Percentiles rank a stretch among this genome's conserved stretches.
Conservation (phyloP, 2,888 invertebrate species). For the Chironomus riparius region DNA sequence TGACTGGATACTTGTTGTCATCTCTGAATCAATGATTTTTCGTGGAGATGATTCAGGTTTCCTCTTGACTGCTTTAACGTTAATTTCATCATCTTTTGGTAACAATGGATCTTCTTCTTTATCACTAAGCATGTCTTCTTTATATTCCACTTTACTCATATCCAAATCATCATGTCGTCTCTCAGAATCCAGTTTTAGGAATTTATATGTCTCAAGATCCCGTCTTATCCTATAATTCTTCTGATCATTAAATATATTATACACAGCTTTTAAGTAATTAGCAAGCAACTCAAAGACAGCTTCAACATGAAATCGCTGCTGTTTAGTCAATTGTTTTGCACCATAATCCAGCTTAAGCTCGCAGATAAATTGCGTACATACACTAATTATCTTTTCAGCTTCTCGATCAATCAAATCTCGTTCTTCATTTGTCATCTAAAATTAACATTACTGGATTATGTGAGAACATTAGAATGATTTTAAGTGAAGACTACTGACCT, state of each 20-base stretch:
- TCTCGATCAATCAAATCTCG: slow-evolving; percentile 79
- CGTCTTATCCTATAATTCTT: slow-evolving; percentile 79
- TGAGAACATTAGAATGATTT: not conserved
- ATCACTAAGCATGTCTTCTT: slow-evolving; percentile 19
- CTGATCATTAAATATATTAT: slow-evolving; percentile 79
- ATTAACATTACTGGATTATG: not conserved
- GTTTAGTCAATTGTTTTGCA: slow-evolving; percentile 47
- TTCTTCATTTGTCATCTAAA: slow-evolving; percentile 68
- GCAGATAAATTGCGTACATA: slow-evolving; percentile 66
- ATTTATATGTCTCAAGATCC: slow-evolving; percentile 70
- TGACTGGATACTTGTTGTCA: slow-evolving; percentile 35
- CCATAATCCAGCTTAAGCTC: slow-evolving; percentile 62
- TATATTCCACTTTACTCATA: slow-evolving; percentile 8
- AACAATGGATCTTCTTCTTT: slow-evolving; percentile 27
- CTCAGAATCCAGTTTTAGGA: slow-evolving; percentile 57
- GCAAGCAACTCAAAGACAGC: slow-evolving; percentile 67
- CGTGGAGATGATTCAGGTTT: slow-evolving; percentile 31
- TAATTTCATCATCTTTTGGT: slow-evolving; percentile 28
- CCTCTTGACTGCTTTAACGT: not conserved
- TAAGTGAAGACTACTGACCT: not conserved
- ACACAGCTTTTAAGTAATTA: slow-evolving; percentile 72
- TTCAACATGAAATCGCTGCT: slow-evolving; percentile 68
- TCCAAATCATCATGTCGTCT: not conserved
- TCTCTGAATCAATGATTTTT: slow-evolving; percentile 7
- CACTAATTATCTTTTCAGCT: slow-evolving; percentile 74